These are phyloP conservation scores for Pammene aurita DNA, from an alignment of 2,888 invertebrate genomes.

Conservation along the genomic window DNA sequence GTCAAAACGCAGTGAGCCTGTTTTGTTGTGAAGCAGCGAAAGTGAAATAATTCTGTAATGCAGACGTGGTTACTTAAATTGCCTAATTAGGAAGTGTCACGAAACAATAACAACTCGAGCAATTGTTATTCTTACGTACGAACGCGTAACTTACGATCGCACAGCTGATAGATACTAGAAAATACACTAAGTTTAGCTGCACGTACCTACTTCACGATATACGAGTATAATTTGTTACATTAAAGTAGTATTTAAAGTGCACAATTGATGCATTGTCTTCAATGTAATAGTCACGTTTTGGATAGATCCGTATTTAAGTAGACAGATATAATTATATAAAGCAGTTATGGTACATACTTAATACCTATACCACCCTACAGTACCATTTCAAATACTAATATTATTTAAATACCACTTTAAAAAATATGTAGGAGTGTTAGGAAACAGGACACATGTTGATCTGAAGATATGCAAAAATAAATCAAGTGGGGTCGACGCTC, in stretches of 20 bases:
- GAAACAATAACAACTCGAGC: constrained; percentile 41
- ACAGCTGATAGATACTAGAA: constrained; percentile 24
- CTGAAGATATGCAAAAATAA: background rate
- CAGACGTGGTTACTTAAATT: constrained; percentile 51
- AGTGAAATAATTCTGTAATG: constrained; percentile 57
- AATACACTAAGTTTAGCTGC: constrained; percentile 3
- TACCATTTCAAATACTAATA: background rate
- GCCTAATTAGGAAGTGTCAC: constrained; percentile 54
- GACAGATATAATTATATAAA: too few species aligned
- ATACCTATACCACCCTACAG: too few species aligned
- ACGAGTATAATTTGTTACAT: too few species aligned
- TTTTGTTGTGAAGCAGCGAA: constrained; percentile 58
- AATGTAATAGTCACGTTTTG: constrained; percentile 1
- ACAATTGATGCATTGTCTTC: constrained; percentile 16
- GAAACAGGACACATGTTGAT: constrained; percentile 1
- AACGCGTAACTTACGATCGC: constrained; percentile 32
- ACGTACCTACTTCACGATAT: constrained; percentile 23
- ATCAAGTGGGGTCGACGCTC: constrained; percentile 13
- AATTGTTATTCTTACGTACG: constrained; percentile 38
- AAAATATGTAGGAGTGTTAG: background rate
- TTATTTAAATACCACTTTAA: background rate
- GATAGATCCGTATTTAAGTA: too few species aligned
- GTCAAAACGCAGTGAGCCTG: constrained; percentile 59
- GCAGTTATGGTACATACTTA: too few species aligned
- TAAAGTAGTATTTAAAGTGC: too few species aligned